These are phyloP conservation scores for Teleiodes luculella DNA, from an alignment of 2,888 invertebrate genomes.

Conservation along the genomic window DNA sequence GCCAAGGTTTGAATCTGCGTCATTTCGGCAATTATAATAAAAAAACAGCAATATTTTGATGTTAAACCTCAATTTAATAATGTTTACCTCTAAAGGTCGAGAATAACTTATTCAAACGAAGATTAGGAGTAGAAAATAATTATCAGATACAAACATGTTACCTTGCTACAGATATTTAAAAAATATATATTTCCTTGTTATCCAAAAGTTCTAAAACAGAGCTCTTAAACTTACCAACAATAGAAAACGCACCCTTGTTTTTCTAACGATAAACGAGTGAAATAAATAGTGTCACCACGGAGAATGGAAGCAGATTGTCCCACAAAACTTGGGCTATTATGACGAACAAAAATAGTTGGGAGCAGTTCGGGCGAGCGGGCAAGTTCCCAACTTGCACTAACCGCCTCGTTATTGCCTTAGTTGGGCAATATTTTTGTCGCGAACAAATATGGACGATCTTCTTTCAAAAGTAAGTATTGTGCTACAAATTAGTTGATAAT, in stretches of 20 bases:
- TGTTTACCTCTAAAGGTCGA: too few species aligned
- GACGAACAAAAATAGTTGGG: constrained; percentile 71
- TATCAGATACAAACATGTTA: too few species aligned
- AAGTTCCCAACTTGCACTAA: constrained; percentile 62
- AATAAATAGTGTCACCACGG: constrained; percentile 41
- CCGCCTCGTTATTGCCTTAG: constrained; percentile 72
- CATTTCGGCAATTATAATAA: too few species aligned
- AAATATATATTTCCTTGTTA: too few species aligned
- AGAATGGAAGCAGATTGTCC: constrained; percentile 55
- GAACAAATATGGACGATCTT: constrained; percentile 56
- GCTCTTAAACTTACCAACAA: constrained; percentile 4
- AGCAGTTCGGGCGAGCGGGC: constrained; percentile 13
- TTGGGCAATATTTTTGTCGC: constrained; percentile 70
- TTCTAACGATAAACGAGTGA: constrained; percentile 37
- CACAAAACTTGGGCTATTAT: constrained; percentile 68
- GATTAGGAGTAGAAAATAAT: too few species aligned
- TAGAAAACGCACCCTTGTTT: constrained; percentile 19
- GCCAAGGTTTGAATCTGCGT: too few species aligned
- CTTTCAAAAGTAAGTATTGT: constrained; percentile 57
- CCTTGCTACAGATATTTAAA: too few species aligned
- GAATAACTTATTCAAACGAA: too few species aligned
- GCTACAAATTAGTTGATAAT: constrained; percentile 47
- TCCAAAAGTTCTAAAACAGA: neutral
- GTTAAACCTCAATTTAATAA: too few species aligned
- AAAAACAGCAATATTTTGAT: too few species aligned